phyloP scores from a whole-genome alignment of 2,113 vertebrate genomes.

The Poeciliopsis retropinna region DNA sequence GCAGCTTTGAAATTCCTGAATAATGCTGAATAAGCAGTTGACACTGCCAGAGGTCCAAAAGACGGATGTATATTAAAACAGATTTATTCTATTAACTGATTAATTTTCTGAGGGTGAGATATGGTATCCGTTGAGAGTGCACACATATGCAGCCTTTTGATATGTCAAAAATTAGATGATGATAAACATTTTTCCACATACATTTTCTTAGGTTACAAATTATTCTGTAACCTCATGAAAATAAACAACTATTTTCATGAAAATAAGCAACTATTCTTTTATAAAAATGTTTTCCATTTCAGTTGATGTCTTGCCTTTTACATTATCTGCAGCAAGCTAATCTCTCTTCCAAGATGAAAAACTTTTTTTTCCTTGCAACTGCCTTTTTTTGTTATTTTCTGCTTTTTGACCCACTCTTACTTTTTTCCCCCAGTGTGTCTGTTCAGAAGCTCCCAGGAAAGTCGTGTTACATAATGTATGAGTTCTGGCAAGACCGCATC shows the following conservation, averaged over 20 bases:
- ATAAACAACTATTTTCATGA: no score
- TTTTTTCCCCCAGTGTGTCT: constrained; percentile 83
- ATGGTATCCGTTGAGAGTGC: no score
- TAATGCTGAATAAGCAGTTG: constrained; percentile 4
- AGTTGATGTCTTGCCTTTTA: background rate
- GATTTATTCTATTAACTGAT: no score
- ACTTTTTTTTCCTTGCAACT: constrained; percentile 12
- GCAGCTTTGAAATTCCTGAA: background rate
- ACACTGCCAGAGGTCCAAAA: background rate
- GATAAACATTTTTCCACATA: no score
- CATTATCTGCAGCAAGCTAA: background rate
- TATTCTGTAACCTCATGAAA: background rate
- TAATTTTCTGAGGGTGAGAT: no score
- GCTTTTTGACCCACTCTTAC: constrained; percentile 33
- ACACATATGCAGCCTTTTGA: no score
- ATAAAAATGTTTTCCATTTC: background rate
- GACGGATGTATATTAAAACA: background rate
- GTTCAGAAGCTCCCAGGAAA: constrained; percentile 87
- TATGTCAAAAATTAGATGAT: no score
- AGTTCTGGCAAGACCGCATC: constrained; percentile 92
- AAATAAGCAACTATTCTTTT: no score
- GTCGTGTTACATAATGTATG: constrained; percentile 89
- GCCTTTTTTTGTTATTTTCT: constrained; percentile 10
- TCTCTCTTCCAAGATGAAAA: constrained; percentile 18
- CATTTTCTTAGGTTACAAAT: background rate